Evolutionary conservation across 2,797 vertebrate genomes (phyloP).

Genomic region (Choloepus didactylus): DNA sequence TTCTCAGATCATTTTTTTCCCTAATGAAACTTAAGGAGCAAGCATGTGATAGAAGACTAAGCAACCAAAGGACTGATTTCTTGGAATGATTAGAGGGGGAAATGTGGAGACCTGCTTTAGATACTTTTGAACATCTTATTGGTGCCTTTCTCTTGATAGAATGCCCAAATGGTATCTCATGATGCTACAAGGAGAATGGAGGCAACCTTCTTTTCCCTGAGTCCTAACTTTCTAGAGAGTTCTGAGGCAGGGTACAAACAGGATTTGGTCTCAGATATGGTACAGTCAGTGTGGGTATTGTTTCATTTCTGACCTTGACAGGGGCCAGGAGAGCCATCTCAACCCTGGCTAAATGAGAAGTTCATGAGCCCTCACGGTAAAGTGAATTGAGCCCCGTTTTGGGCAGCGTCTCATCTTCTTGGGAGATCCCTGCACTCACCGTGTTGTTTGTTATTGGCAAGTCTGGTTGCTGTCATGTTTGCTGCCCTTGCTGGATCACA

Average conservation of each 20-base stretch:
- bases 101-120: background rate
- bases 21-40: background rate
- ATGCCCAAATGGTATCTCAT: background rate
- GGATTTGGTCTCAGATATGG: background rate
- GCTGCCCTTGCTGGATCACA: background rate
- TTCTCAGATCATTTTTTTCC: background rate
- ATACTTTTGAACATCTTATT: background rate
- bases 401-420: background rate
- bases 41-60: background rate
- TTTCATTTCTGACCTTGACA: background rate
- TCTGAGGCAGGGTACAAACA: background rate
- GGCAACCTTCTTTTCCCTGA: background rate
- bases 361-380: background rate
- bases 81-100: background rate
- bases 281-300: background rate
- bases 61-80: background rate
- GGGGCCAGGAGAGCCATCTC: background rate
- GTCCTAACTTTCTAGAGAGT: background rate
- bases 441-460: background rate
- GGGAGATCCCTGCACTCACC: background rate
- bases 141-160: background rate
- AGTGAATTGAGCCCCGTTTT: background rate
- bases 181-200: background rate
- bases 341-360: fast-evolving
- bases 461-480: background rate